phyloP scores from a whole-genome alignment of 2,113 vertebrate species.

The Synchiropus splendidus region DNA sequence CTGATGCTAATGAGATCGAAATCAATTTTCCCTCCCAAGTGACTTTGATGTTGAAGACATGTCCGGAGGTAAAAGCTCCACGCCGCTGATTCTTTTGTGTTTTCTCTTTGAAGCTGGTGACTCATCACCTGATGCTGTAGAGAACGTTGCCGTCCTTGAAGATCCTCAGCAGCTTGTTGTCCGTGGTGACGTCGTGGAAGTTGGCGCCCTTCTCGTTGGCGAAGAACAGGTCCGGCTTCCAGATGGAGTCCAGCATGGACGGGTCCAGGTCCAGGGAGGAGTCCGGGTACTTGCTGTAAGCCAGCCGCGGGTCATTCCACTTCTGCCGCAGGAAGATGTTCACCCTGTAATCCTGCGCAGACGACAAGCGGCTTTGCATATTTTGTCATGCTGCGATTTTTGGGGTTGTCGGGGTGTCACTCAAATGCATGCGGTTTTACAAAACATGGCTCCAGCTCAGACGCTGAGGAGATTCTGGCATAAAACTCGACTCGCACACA shows the following conservation, averaged over 20 bases:
- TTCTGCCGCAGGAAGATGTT: conserved; percentile 99
- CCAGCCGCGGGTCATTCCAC: conserved; percentile 96
- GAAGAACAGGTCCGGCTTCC: conserved; percentile 98
- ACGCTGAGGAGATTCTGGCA: too few relatives aligned
- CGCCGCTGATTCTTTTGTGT: conserved; percentile 5
- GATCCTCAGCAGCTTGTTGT: conserved; percentile 96
- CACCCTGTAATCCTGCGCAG: conserved; percentile 96
- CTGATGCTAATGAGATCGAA: conserved; percentile 40
- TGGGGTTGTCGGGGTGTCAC: conserved; percentile 1
- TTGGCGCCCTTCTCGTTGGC: conserved; percentile 98
- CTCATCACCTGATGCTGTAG: conserved; percentile 89
- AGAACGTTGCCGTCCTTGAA: conserved; percentile 95
- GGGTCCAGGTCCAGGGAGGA: conserved; percentile 96
- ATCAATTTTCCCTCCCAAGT: conserved; percentile 27
- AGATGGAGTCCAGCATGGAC: conserved; percentile 98
- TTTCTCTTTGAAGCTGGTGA: too few relatives aligned
- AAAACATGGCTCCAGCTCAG: too few relatives aligned
- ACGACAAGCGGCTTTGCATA: conserved; percentile 40
- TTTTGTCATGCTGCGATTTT: conserved; percentile 15
- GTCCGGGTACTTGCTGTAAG: conserved; percentile 95
- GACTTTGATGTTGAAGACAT: conserved; percentile 46
- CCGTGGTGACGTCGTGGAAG: conserved; percentile 97
- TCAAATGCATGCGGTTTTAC: too few relatives aligned
- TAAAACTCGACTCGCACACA: too few relatives aligned
- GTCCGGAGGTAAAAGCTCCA: conserved; percentile 22